Evolutionary conservation across 2,797 vertebrate genomes (phyloP), one percentile per base, ranked within the genome.

Genomic region (Knipowitschia caucasica): DNA sequence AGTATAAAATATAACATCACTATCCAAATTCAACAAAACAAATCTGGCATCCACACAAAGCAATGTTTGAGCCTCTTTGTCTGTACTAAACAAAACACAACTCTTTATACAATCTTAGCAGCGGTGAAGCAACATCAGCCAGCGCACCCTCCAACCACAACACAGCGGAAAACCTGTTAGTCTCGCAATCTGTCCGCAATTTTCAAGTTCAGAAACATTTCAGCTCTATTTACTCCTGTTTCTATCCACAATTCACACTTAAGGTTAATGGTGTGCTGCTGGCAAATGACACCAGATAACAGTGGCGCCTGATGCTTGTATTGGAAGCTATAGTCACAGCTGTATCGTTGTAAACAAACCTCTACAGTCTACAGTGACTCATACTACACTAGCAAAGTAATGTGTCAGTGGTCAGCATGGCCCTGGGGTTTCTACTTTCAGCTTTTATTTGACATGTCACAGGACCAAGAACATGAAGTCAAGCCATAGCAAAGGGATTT

Each of bases 361-460:
- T 55, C 56, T 42, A 39, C 18, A 11, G 17, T 42, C 52, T 34
- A 26, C 17, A 24, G 10, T 78, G 71, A 80, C 50, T 73, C 69
- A 62, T 38, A 51, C 44, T 76, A 62, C 60, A 71, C 60, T 69
- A 49, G 40, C 40, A 65, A 69, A 59, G 69, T 64, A 71, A 52
- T 26, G 63, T 59, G 63, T 21, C 36, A 20, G 36, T 43, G 50
- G 46, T 71, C 65, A 55, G 45, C 47, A 33, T 12, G 59, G 44
- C 47, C 54, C 42, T 57, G 23, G 67, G 56, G 52, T 65, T 65
- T 52, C 46, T 51, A 15, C 56, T 62, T 58, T 36, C 56, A 15
- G 34, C 14, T 58, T n/a, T 35, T 38, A 50, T 60, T 21, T 59
- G 33, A 40, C 53, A 42, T 51, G 45, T 55, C 15, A 18, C 56